phyloP scores from a whole-genome alignment of 2,797 vertebrate species.

The Xenops minutus region DNA sequence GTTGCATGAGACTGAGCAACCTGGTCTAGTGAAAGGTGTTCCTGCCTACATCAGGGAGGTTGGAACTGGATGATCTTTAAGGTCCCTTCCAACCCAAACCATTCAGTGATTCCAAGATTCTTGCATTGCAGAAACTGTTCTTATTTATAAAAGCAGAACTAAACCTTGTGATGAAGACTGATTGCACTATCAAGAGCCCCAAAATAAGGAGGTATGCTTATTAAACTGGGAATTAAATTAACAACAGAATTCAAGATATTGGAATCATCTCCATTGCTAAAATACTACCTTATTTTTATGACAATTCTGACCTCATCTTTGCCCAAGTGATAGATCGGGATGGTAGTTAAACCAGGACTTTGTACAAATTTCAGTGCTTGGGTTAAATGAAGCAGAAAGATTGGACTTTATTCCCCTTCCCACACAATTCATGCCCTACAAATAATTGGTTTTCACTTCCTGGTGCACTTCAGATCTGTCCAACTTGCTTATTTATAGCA shows the following conservation, averaged over 20 bases:
- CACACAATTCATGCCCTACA: slow-evolving; percentile 26
- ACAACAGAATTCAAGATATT: background rate
- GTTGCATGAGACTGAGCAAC: background rate
- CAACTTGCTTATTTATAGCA: background rate
- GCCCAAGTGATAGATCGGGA: background rate
- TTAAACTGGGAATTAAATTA: background rate
- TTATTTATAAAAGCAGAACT: background rate
- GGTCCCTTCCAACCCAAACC: background rate
- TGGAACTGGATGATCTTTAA: background rate
- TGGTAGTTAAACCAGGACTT: background rate
- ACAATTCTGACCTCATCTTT: background rate
- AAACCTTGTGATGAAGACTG: background rate
- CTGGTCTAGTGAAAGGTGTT: background rate
- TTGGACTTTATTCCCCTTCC: slow-evolving; percentile 27
- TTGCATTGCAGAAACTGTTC: accelerated
- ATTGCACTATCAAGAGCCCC: background rate
- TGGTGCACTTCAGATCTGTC: background rate
- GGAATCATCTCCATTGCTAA: background rate
- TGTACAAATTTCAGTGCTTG: background rate
- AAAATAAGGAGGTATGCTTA: background rate
- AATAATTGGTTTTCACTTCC: slow-evolving; percentile 39
- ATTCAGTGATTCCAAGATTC: background rate
- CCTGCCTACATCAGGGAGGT: accelerated
- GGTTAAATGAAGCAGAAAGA: slow-evolving; percentile 27
- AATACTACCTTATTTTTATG: background rate